Base-by-base conservation (phyloP, 2,888 invertebrate species). In the Epinotia ramella region DNA sequence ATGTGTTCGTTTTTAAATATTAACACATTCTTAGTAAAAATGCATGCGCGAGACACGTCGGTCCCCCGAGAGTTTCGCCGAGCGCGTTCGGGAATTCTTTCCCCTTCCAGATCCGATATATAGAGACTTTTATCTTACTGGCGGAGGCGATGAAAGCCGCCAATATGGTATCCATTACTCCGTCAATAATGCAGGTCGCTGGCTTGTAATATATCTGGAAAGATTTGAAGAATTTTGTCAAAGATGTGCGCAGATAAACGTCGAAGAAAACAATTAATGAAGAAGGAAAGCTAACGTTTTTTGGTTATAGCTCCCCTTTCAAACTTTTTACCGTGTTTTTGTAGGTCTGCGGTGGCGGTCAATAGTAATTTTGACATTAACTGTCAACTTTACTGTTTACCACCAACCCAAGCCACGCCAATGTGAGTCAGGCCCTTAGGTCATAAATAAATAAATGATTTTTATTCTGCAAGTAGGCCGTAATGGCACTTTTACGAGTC, bases 141-240 rank as follows among this genome's bases (percentile, higher is more conserved):
- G 93, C 93, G 46, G 91, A 91, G 12, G 88, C 89, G 59, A 94
- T 85, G 81, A 94, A 94, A 12, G 94, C 93, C 67, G 94, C 94
- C 77, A 94, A 84, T 73, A 94, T 90, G 2, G 94, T 95, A 79
- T 94, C 94, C 92, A 95, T 93, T 13, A 84, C 94, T 1, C 91
- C 94, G 79, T 94, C 94, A 78, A 95, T 93, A 78, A 95, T 93
- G 78, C 94, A 94, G 33, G 94, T 94, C 33, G 94, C 92, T 70
- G 94, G 94, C 81, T 95, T 95, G 84, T 94, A 95, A 84, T 94
- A 94, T 79, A 94, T 88, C 93, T 94, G 86, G 79, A 82, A 81
- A 78, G 75, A 70, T 62, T 70, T 49, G 5, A 63, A 56, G 11
- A 18, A 9, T 28, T 65, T 46, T 46, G 3, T 46, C 2, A 65